These are phyloP conservation scores for Pseudopleuronectes americanus DNA, from an alignment of 2,797 vertebrate genomes.

Conservation along the genomic window DNA sequence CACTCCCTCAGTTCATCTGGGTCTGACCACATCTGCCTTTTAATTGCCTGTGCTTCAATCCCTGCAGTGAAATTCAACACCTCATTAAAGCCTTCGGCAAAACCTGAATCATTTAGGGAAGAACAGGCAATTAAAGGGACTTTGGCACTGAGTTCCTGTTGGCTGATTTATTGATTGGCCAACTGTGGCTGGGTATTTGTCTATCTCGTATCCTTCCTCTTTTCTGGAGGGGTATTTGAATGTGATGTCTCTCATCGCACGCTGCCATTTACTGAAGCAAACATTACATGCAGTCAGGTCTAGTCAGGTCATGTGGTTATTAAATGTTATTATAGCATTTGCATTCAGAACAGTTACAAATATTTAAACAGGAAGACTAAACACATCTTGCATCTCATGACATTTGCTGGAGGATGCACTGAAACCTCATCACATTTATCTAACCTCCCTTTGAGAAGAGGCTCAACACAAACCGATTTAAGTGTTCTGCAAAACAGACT, in stretches of 20 bases:
- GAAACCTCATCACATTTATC: neutral
- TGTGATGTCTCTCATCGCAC: slow-evolving; percentile 25
- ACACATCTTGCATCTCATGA: slow-evolving; percentile 8
- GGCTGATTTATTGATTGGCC: slow-evolving; percentile 69
- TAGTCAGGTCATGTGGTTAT: slow-evolving; percentile 9
- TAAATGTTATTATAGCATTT: neutral
- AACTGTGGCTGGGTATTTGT: slow-evolving; percentile 48
- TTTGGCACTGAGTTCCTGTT: slow-evolving; percentile 65
- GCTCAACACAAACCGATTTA: neutral
- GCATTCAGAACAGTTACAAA: neutral
- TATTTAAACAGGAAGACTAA: slow-evolving; percentile 8
- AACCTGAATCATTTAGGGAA: slow-evolving; percentile 68
- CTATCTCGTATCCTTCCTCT: slow-evolving; percentile 32
- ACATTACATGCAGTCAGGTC: slow-evolving; percentile 17
- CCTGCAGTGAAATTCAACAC: slow-evolving; percentile 72
- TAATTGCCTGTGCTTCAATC: slow-evolving; percentile 73
- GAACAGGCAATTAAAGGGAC: slow-evolving; percentile 76
- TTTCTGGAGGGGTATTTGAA: slow-evolving; percentile 28
- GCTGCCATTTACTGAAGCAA: slow-evolving; percentile 16
- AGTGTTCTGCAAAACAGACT: neutral
- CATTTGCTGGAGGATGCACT: slow-evolving; percentile 12
- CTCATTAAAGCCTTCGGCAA: slow-evolving; percentile 73
- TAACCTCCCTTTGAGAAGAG: slow-evolving; percentile 3
- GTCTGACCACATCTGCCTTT: slow-evolving; percentile 56
- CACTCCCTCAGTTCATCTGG: slow-evolving; percentile 49